Percentiles rank a stretch among this genome's conserved stretches.
phyloP scores from a whole-genome alignment of 92 coral and sea anemone genomes.

The Micromussa lordhowensis region DNA sequence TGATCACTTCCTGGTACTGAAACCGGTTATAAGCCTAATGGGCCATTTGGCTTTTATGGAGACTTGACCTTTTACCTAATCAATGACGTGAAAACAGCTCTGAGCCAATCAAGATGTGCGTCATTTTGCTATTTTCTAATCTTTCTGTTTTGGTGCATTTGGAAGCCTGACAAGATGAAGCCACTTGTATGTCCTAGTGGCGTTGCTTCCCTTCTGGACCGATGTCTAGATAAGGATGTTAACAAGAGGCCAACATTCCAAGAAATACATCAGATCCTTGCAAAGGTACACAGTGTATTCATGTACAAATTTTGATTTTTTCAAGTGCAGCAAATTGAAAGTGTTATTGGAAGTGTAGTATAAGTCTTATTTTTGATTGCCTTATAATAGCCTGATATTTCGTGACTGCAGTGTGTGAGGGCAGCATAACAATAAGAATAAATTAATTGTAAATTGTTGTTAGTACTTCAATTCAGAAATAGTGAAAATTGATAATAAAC shows the following conservation, averaged over 20 bases:
- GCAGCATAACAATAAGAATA: too few relatives aligned
- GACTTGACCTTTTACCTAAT: too few relatives aligned
- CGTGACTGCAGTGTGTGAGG: too few relatives aligned
- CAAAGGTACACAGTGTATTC: not conserved
- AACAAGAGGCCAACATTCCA: slow-evolving; percentile 27
- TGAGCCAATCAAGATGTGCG: not conserved
- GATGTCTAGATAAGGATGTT: not conserved
- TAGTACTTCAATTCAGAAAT: too few relatives aligned
- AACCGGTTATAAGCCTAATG: too few relatives aligned
- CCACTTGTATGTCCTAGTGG: slow-evolving; percentile 24
- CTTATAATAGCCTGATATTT: too few relatives aligned
- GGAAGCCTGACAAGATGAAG: not conserved
- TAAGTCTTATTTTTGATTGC: too few relatives aligned
- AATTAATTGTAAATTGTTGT: too few relatives aligned
- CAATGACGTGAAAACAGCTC: too few relatives aligned
- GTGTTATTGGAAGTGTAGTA: not conserved
- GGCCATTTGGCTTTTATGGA: too few relatives aligned
- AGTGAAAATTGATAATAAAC: too few relatives aligned
- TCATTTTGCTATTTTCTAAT: not conserved
- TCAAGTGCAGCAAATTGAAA: not conserved
- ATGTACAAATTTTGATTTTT: not conserved
- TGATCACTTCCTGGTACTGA: too few relatives aligned
- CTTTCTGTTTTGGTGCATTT: not conserved
- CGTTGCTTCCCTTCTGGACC: slow-evolving; percentile 23
- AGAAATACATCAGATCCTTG: slow-evolving; percentile 30